Evolutionary conservation across 2,888 invertebrate species (phyloP).

Genomic region (Lumbricus terrestris): DNA sequence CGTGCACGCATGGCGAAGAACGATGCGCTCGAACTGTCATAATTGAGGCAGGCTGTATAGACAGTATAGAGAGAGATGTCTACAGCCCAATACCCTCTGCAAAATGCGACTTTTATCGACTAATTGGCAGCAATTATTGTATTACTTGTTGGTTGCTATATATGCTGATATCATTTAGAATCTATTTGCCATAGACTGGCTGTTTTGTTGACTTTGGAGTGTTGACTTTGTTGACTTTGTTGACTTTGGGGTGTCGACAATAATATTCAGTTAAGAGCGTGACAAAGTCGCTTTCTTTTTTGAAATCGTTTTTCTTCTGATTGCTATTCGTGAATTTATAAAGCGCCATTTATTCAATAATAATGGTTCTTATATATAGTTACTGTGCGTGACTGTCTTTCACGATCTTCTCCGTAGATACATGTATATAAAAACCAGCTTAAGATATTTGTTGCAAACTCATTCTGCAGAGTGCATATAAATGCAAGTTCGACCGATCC

Average conservation of each 20-base stretch:
- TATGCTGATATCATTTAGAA: neutral
- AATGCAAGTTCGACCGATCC: neutral
- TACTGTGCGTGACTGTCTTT: neutral
- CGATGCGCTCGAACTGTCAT: neutral
- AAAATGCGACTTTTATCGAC: neutral
- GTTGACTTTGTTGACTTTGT: neutral
- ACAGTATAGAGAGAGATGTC: too few relatives aligned
- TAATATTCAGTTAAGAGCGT: too few relatives aligned
- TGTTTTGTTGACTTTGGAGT: too few relatives aligned
- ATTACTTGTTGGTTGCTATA: neutral
- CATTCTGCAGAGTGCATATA: neutral
- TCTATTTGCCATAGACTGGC: neutral
- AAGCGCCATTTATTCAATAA: neutral
- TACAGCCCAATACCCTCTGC: neutral
- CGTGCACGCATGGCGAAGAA: neutral
- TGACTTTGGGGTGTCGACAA: neutral
- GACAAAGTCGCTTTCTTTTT: neutral
- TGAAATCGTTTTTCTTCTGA: neutral
- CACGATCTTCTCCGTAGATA: too few relatives aligned
- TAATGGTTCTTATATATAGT: neutral
- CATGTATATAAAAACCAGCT: too few relatives aligned
- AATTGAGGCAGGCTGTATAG: too few relatives aligned
- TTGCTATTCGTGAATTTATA: too few relatives aligned
- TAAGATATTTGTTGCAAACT: too few relatives aligned
- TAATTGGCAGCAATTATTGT: neutral